These are phyloP conservation scores for Dendroctonus valens DNA, from an alignment of 1,140 invertebrate species.

Conservation along the genomic window DNA sequence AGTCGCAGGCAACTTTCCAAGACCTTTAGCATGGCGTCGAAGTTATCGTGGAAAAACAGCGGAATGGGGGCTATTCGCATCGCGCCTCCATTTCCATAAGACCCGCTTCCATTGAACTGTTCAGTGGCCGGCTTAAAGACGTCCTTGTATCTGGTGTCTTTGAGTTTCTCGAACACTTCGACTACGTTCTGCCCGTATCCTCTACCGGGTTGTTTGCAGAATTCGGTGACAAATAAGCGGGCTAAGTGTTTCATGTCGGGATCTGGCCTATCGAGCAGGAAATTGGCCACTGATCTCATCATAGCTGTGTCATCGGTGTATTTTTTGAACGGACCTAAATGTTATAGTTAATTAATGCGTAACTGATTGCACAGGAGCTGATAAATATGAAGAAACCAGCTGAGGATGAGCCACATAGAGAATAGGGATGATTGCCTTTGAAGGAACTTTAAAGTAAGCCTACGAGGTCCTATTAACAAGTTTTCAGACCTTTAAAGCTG, in stretches of 20 bases:
- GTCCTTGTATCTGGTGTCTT: constrained; percentile 60
- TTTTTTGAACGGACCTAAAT: constrained; percentile 58
- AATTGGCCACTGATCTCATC: constrained; percentile 65
- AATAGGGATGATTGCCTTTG: too few relatives aligned
- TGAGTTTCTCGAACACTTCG: constrained; percentile 64
- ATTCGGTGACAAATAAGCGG: constrained; percentile 66
- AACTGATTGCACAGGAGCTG: too few relatives aligned
- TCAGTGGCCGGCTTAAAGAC: constrained; percentile 63
- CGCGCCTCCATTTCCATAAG: constrained; percentile 76
- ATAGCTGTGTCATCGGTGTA: constrained; percentile 81
- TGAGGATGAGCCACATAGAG: too few relatives aligned
- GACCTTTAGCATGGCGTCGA: constrained; percentile 54
- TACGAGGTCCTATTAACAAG: too few relatives aligned
- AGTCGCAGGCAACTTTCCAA: too few relatives aligned
- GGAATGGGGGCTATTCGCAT: constrained; percentile 75
- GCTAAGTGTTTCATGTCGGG: constrained; percentile 60
- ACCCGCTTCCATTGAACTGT: constrained; percentile 71
- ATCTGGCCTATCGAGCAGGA: constrained; percentile 61
- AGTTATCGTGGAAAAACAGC: constrained; percentile 60
- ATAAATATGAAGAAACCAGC: too few relatives aligned
- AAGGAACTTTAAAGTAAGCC: too few relatives aligned
- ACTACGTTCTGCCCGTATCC: constrained; percentile 67
- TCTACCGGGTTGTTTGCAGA: constrained; percentile 61
- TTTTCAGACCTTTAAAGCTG: constrained; percentile 55
- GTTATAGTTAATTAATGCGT: neutral